Base-by-base conservation (phyloP, 2,797 vertebrate species). In the Monodelphis domestica region DNA sequence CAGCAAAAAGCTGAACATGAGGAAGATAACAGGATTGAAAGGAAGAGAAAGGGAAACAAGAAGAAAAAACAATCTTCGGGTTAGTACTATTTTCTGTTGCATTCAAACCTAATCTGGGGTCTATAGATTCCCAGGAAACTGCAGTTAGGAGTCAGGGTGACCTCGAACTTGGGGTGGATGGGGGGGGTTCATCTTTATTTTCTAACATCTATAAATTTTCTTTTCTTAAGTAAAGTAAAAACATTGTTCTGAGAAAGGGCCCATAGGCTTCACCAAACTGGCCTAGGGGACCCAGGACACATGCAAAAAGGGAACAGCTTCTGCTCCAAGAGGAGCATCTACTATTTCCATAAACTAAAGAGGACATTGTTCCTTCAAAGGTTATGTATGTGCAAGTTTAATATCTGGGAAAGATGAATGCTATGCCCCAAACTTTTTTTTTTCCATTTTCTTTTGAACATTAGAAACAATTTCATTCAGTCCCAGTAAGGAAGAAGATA, bases 1-100 rank as follows among this genome's bases (percentile, higher is more conserved):
- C 4, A 30, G 90, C 56, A 95, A 93, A 88, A 98, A 96, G 90
- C 96, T 93, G 0, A 98, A 96, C 45, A 98, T 96, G 95, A 98
- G 94, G 50, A 97, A 97, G 59, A 4, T 15, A 4, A 91, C 92
- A 97, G 98, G 98, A 45, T 45, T 50, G 38, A 50, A 84, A 84
- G 38, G 38, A 84, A 84, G 70, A 24, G 24, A 38, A 84, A 84
- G 84, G 7, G 21, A 9, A 84, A 50, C 38, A 12, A 50, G 38
- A 50, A 84, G 38, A 12, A 50, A 84, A 84, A 50, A 26, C 38
- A 84, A 50, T 21, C 38, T 50, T 45, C 38, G 28, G 70, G 70
- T 84, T 26, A 84, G 70, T 84, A 50, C 15, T 45, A 45, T 84
- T 26, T 78, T 84, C 21, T 50, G 0, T 78, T 84, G 70, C 70